phyloP scores from a whole-genome alignment of 2,888 invertebrate genomes.

The Acronicta alni region DNA sequence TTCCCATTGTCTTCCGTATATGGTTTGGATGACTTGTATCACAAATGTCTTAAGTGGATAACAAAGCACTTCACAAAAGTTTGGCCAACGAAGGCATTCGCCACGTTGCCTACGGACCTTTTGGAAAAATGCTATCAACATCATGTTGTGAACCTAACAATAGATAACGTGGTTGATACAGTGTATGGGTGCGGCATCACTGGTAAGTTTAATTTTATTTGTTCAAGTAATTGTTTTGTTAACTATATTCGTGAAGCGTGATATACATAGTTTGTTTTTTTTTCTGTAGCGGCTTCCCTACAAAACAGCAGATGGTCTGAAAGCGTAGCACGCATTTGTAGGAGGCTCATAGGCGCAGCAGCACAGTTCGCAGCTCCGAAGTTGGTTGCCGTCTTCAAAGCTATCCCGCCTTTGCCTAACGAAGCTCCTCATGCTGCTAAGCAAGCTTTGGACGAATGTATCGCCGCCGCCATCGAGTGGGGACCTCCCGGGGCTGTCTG shows the following conservation, averaged over 20 bases:
- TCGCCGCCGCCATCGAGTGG: conserved; percentile 93
- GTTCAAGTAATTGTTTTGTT: neutral
- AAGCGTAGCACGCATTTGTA: conserved; percentile 93
- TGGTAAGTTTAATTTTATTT: conserved; percentile 87
- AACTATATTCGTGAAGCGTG: neutral
- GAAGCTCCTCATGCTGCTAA: conserved; percentile 65
- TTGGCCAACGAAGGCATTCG: conserved; percentile 97
- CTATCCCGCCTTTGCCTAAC: conserved; percentile 84
- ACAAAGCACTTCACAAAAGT: conserved; percentile 95
- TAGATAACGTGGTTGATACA: conserved; percentile 94
- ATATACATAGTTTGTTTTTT: conserved; percentile 1
- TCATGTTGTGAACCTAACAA: conserved; percentile 93
- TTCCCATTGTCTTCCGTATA: conserved; percentile 95
- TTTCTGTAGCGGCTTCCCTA: conserved; percentile 89
- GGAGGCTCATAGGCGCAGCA: conserved; percentile 94
- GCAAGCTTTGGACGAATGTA: conserved; percentile 92
- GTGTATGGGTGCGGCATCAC: conserved; percentile 93
- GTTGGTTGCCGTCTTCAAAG: conserved; percentile 93
- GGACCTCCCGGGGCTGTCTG: conserved; percentile 95
- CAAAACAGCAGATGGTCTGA: conserved; percentile 96
- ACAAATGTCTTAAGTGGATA: conserved; percentile 96
- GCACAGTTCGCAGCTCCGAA: conserved; percentile 94
- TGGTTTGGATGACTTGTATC: conserved; percentile 95
- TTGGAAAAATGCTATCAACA: conserved; percentile 95
- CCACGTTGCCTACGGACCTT: conserved; percentile 94